Evolutionary conservation across 2,888 invertebrate genomes (phyloP), one percentile per base, ranked within the genome.

Genomic region (Dilophus febrilis): DNA sequence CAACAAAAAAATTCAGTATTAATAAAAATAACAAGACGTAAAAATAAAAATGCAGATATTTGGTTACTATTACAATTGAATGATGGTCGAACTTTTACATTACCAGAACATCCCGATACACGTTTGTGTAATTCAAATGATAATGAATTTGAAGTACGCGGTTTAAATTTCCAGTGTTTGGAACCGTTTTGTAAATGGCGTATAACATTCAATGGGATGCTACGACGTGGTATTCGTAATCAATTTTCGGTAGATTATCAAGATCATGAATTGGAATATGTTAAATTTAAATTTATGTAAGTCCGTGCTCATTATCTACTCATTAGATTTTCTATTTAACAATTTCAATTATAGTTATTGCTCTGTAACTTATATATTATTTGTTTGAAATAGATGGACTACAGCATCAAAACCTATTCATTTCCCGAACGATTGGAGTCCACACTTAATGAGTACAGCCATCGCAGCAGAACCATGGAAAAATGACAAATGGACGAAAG

Each of bases 171-270:
- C 22, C 71, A 73, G 48, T 60, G 72, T 31, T 49, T 78, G 33
- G 73, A 79, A 49, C 69, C 75, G 0, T 67, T 71, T 51, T 57
- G 58, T 42, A 64, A 68, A 41, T 67, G 77, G 64, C 66, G 80
- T 50, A 64, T 85, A 14, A 57, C 71, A 26, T 85, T 68, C 55
- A 81, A 78, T 54, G 84, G 84, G 1, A 56, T 76, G n/a, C 55
- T 83, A 35, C 67, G 63, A 49, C 68, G 64, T 50, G 56, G 57
- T 19, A 52, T 56, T 10, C 57, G 63, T 35, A 53, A 52, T 18
- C 48, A 49, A 11, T 55, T 64, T 37, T 37, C 29, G 14, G 38
- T 37, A 17, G 47, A 49, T 19, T 32, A 16, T 6, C 46, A 64
- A 44, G 62, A 59, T 2, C 61, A 58, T 37, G 52, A 55, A 19